These are phyloP conservation scores for Drosophila serrata DNA, from an alignment of 1,140 invertebrate genomes.

Conservation along the genomic window DNA sequence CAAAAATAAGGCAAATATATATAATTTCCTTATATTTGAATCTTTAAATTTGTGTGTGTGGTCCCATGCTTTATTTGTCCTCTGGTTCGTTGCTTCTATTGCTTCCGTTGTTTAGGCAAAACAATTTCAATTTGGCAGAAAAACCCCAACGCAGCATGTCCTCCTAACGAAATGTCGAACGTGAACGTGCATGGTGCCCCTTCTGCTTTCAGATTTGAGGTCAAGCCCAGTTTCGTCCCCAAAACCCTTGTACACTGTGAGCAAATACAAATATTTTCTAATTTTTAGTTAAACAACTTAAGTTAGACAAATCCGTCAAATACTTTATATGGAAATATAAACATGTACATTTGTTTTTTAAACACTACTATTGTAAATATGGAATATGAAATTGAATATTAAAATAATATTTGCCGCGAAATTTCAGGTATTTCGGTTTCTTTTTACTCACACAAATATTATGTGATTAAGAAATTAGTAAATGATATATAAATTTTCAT, in stretches of 20 bases:
- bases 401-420: no score
- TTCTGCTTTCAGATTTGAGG: slow-evolving; percentile 7
- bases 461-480: background rate
- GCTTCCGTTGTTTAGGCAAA: slow-evolving; percentile 33
- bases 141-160: slow-evolving; percentile 66
- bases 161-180: slow-evolving; percentile 70
- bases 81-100: background rate
- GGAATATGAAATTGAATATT: no score
- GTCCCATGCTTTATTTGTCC: no score
- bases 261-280: background rate
- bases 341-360: background rate
- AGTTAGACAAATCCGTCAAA: no score
- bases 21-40: background rate
- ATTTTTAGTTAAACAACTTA: background rate
- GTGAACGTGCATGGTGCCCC: slow-evolving; percentile 45
- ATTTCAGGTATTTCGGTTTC: no score
- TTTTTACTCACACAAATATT: no score
- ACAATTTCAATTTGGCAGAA: slow-evolving; percentile 78
- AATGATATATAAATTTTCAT: background rate
- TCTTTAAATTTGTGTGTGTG: background rate
- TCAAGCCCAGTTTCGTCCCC: slow-evolving; percentile 15
- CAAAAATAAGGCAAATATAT: background rate
- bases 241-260: slow-evolving; percentile 9
- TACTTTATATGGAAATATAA: background rate
- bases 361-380: no score